Evolutionary conservation across 2,113 vertebrate species (phyloP).

Genomic region (Prietella phreatophila): DNA sequence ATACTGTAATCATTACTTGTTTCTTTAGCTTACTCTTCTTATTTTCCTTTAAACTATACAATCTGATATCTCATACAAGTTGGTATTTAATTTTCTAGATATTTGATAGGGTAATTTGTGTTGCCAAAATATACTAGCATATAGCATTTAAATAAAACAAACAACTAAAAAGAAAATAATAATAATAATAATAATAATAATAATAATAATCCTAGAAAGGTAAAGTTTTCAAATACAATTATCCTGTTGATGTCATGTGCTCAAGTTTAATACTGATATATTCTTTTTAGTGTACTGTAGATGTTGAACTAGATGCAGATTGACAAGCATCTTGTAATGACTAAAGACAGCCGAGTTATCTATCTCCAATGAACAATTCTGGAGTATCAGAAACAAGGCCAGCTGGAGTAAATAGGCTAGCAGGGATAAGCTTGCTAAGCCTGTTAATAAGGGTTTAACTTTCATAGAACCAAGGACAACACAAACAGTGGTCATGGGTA

Average conservation of each 20-base stretch:
- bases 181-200: background rate
- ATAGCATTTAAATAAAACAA: background rate
- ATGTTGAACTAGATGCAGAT: background rate
- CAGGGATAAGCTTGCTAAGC: background rate
- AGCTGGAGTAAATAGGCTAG: background rate
- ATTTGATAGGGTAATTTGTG: background rate
- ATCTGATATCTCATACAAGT: background rate
- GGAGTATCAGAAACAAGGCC: background rate
- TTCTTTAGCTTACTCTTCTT: slow-evolving; percentile 24
- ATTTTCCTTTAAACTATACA: background rate
- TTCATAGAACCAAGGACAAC: background rate
- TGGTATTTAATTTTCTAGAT: background rate
- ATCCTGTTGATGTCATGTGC: background rate
- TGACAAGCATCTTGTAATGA: background rate
- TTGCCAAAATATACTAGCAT: background rate
- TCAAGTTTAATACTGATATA: background rate
- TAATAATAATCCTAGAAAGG: background rate
- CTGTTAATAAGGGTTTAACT: background rate
- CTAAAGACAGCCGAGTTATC: background rate
- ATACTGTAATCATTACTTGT: slow-evolving; percentile 56
- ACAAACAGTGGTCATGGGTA: background rate
- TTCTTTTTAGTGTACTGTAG: background rate
- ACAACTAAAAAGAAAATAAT: background rate
- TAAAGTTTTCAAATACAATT: background rate
- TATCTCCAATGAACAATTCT: background rate